Base-by-base conservation (phyloP, 1,140 invertebrate genomes). In the Eriosoma lanigerum region DNA sequence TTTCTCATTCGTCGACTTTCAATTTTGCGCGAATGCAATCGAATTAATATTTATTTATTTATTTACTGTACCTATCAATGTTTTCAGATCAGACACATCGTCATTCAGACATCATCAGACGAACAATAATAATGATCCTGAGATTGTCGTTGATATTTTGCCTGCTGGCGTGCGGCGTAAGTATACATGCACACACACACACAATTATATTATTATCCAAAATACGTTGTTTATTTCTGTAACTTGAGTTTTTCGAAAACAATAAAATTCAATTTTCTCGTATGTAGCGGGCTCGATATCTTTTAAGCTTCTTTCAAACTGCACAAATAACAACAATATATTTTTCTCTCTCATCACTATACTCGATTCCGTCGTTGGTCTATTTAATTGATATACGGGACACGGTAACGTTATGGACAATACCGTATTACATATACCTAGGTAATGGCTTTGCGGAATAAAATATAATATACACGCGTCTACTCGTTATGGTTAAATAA, bases 401-500 rank as follows among this genome's bases (percentile, higher is more conserved):
- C 44, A 48, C 44, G 66, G 44, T 68, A 68, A 68, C 64, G 21
- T 68, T 68, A 68, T 46, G 44, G 38, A 46, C 44, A 46, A 48
- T 68, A 68, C 64, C 64, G 64, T 68, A 68, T 68, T 68, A 68
- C 38, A 17, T 19, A 38, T 21, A 38, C 24, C 38, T 32, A 60
- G 32, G 29, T 44, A 68, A 32, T 66, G 32, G n/a, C 64, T 68
- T 21, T 68, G 64, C 1, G 46, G 66, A 26, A 48, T 70, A 48
- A 26, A 50, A 3, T n/a, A n/a, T n/a, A n/a, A 19, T 64, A 15
- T 15, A 5, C 1, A n/a, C n/a, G 9, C 8, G 48, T 72, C 44
- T 32, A 29, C 73, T 76, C 56, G 52, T 78, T 78, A 78, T 78
- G 75, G 75, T 62, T 78, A 78, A 46, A 56, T 62, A 60, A 46